Evolutionary conservation across 2,888 invertebrate species (phyloP).

Genomic region (Mimas tiliae): DNA sequence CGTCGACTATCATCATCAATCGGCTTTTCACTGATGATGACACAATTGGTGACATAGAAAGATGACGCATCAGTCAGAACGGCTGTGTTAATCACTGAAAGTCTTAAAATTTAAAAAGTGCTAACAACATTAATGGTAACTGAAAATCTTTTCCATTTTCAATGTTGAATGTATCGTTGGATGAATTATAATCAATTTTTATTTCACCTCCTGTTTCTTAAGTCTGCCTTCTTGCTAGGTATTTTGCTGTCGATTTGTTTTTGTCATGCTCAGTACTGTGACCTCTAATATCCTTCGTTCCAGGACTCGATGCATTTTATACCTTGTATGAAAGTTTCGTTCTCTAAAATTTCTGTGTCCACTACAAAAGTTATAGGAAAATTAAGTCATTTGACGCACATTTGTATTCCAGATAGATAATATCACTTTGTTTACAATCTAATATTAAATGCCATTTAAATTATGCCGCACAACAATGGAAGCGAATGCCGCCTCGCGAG

Average conservation of each 20-base stretch:
- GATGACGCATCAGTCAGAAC: neutral
- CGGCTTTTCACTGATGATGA: constrained; percentile 15
- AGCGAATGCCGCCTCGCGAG: constrained; percentile 40
- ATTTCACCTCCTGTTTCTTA: no score
- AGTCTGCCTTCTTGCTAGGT: no score
- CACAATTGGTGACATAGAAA: neutral
- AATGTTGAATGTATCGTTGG: no score
- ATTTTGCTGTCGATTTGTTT: no score
- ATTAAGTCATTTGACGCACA: neutral
- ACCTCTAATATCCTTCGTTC: no score
- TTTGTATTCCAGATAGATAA: constrained; percentile 40
- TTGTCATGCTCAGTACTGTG: no score
- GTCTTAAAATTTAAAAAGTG: neutral
- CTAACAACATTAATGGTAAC: no score
- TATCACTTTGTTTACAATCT: constrained; percentile 39
- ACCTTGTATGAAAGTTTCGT: neutral
- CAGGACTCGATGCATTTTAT: no score
- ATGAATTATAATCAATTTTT: no score
- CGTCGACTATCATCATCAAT: neutral
- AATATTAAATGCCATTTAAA: constrained; percentile 34
- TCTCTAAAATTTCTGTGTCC: neutral
- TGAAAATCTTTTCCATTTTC: no score
- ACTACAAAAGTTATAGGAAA: neutral
- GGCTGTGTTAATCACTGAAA: neutral
- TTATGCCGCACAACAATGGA: constrained; percentile 37